Evolutionary conservation across 2,113 vertebrate species (phyloP).

Genomic region (Aegotheles bennettii): DNA sequence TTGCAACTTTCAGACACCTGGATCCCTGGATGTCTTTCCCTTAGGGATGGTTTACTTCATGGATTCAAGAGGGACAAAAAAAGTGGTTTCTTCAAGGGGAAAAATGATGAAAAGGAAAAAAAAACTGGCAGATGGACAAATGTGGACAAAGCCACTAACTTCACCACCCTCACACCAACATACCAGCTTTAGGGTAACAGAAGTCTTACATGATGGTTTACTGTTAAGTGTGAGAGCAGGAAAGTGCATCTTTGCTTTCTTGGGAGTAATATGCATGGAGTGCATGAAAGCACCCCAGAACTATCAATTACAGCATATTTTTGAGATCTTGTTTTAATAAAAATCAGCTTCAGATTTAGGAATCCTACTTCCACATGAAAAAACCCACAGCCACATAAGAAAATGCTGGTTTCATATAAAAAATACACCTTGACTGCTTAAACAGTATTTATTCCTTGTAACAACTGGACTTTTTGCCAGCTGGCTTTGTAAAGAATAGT

Average conservation of each 20-base stretch:
- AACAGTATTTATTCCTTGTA: background rate
- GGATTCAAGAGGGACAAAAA: background rate
- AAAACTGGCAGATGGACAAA: background rate
- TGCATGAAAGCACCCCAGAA: background rate
- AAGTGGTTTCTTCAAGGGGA: background rate
- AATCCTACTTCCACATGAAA: background rate
- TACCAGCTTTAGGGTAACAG: background rate
- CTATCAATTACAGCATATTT: background rate
- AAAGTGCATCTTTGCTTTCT: background rate
- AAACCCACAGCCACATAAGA: background rate
- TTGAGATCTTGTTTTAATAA: background rate
- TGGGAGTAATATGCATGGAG: background rate
- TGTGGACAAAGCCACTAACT: background rate
- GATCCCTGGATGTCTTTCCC: background rate
- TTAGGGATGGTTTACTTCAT: background rate
- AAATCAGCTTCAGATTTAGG: background rate
- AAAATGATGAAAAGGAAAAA: background rate
- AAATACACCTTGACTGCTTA: background rate
- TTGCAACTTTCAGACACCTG: background rate
- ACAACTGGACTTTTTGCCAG: background rate
- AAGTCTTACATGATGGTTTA: fast-evolving
- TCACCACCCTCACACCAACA: background rate
- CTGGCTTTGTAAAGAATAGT: background rate
- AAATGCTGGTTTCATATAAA: background rate
- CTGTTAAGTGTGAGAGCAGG: background rate